Percentiles rank a stretch among this genome's conserved stretches.
phyloP scores from a whole-genome alignment of 2,888 invertebrate species.

The Cremastobaeus sp. region DNA sequence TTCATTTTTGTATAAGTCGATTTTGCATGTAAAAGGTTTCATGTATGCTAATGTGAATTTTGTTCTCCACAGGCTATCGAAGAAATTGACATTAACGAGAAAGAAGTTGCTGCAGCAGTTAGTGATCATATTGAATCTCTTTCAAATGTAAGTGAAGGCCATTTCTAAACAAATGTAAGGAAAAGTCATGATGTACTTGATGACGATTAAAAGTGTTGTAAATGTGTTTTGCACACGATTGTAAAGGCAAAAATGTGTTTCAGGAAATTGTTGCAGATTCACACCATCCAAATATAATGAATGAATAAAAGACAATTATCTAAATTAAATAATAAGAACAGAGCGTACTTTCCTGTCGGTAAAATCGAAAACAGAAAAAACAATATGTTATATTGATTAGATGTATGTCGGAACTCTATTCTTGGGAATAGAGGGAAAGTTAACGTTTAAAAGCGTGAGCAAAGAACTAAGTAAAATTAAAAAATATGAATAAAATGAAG shows the following conservation, averaged over 20 bases:
- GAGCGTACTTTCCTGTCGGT: conserved; percentile 77
- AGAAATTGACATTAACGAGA: conserved; percentile 76
- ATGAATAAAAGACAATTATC: conserved; percentile 75
- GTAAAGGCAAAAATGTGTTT: too few species aligned
- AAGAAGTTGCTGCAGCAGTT: conserved; percentile 76
- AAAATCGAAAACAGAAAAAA: conserved; percentile 76
- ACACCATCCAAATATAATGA: conserved; percentile 75
- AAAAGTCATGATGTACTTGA: too few species aligned
- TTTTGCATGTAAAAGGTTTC: background rate
- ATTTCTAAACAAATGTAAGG: too few species aligned
- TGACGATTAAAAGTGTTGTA: too few species aligned
- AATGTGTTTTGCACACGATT: too few species aligned
- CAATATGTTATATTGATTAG: conserved; percentile 77
- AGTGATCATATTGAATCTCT: conserved; percentile 73
- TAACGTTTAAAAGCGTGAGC: conserved; percentile 76
- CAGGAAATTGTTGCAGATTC: conserved; percentile 76
- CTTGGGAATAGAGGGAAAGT: conserved; percentile 76
- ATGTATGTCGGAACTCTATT: conserved; percentile 79
- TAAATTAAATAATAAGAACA: conserved; percentile 78
- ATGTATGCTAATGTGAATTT: background rate
- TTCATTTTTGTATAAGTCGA: conserved; percentile 49
- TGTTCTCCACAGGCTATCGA: conserved; percentile 71
- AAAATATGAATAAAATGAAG: conserved; percentile 42
- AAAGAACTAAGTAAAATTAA: conserved; percentile 27
- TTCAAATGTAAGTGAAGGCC: conserved; percentile 75